Conservation (phyloP, 2,113 vertebrate species). For the Romanogobio albipinnatus region DNA sequence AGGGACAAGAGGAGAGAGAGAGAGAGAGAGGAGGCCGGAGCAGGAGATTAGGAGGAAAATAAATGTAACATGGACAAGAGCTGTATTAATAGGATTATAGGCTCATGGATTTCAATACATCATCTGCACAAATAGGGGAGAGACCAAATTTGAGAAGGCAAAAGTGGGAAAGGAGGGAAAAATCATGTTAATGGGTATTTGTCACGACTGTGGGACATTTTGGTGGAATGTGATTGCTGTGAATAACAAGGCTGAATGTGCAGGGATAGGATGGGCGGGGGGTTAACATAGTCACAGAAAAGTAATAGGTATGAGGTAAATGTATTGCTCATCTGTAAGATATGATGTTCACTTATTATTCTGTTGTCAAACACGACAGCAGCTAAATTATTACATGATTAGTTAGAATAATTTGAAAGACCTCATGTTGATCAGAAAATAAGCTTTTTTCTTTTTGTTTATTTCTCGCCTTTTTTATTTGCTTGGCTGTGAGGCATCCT, state of each 20-base stretch:
- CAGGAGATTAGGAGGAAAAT: slow-evolving; percentile 86
- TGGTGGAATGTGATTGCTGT: slow-evolving; percentile 36
- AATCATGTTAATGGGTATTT: slow-evolving; percentile 66
- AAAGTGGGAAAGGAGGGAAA: slow-evolving; percentile 56
- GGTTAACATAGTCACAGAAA: background rate
- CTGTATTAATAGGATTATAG: slow-evolving; percentile 91
- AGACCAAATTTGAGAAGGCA: slow-evolving; percentile 68
- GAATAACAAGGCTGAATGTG: slow-evolving; percentile 14
- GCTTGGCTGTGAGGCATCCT: background rate
- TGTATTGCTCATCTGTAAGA: background rate
- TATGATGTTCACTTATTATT: background rate
- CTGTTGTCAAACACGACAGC: background rate
- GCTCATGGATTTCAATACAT: slow-evolving; percentile 80
- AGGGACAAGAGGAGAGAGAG: slow-evolving; percentile 77
- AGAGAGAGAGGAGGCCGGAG: slow-evolving; percentile 69
- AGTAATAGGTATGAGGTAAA: background rate
- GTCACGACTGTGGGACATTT: slow-evolving; percentile 60
- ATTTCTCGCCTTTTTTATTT: background rate
- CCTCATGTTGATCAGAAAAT: too few species aligned
- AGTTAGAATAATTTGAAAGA: too few species aligned
- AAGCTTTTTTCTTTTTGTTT: background rate
- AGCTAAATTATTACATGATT: background rate
- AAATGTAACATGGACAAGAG: slow-evolving; percentile 86
- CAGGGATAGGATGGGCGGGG: background rate
- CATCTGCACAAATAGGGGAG: slow-evolving; percentile 69